phyloP scores from a whole-genome alignment of 2,113 vertebrate genomes.

The Alectura lathami region DNA sequence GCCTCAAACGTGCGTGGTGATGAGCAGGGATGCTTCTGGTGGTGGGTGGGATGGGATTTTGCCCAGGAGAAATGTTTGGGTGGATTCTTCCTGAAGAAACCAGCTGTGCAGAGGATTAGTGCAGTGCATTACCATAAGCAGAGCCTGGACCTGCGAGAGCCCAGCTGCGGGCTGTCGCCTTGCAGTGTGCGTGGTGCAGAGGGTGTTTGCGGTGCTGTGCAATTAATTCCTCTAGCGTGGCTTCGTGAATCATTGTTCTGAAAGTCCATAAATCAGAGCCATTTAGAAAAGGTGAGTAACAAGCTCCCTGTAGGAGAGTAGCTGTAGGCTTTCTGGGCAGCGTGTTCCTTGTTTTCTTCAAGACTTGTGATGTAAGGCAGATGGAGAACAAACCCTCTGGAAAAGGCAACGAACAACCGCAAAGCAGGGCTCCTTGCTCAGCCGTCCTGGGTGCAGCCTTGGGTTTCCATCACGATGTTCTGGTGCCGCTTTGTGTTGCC shows the following conservation, averaged over 20 bases:
- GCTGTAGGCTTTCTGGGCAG: background rate
- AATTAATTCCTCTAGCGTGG: fast-evolving
- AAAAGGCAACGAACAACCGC: fast-evolving
- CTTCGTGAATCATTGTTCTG: background rate
- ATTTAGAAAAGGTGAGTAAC: background rate
- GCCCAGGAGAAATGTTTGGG: background rate
- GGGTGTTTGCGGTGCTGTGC: background rate
- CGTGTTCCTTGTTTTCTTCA: fast-evolving
- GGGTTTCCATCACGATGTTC: fast-evolving
- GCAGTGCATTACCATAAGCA: background rate
- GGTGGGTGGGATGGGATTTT: background rate
- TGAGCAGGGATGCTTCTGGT: fast-evolving
- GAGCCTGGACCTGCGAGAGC: background rate
- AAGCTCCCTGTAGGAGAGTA: background rate
- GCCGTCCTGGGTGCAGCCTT: background rate
- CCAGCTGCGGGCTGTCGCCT: background rate
- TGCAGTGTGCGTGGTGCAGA: too few species aligned
- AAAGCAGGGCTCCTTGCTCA: background rate
- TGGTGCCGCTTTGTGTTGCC: too few species aligned
- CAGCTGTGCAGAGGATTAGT: background rate
- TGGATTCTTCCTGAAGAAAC: background rate
- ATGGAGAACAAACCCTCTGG: background rate
- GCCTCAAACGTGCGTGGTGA: fast-evolving
- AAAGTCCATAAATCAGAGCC: background rate
- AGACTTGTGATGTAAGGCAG: background rate